These are phyloP conservation scores for Ammospiza nelsoni DNA, from an alignment of 2,113 vertebrate genomes.

Conservation along the genomic window DNA sequence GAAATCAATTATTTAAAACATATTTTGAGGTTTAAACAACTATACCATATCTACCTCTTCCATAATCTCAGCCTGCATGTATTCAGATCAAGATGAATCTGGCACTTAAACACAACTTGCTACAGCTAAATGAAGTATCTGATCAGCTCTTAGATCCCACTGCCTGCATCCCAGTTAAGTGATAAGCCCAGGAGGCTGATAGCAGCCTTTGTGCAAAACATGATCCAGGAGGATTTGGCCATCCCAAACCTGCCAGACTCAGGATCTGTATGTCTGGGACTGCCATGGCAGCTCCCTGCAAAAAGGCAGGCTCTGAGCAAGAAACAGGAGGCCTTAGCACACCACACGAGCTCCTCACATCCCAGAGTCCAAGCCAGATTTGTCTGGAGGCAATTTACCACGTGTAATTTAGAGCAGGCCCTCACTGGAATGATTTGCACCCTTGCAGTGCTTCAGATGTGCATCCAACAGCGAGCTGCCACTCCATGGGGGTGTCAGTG, in stretches of 20 bases:
- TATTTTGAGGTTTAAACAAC: slow-evolving; percentile 36
- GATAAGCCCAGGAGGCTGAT: not conserved
- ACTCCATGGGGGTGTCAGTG: not conserved
- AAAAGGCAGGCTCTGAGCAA: not conserved
- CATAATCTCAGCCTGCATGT: not conserved
- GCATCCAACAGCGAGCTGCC: slow-evolving; percentile 58
- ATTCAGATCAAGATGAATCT: not conserved
- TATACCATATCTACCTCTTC: not conserved
- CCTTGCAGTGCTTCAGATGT: slow-evolving; percentile 68
- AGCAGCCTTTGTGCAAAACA: not conserved
- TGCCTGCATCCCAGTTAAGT: not conserved
- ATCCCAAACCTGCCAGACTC: not conserved
- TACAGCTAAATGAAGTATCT: not conserved
- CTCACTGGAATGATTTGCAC: slow-evolving; percentile 65
- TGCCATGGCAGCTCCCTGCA: not conserved
- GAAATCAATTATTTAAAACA: slow-evolving; percentile 55
- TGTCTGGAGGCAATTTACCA: slow-evolving; percentile 73
- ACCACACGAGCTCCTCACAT: slow-evolving; percentile 57
- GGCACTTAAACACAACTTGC: not conserved
- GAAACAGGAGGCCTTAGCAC: not conserved
- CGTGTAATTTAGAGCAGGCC: slow-evolving; percentile 69
- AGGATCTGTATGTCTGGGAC: not conserved
- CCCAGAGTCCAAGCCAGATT: slow-evolving; percentile 68
- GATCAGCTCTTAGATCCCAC: not conserved
- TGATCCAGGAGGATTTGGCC: not conserved